Evolutionary conservation across 2,797 vertebrate species (phyloP).

Genomic region (Clarias laeviceps): DNA sequence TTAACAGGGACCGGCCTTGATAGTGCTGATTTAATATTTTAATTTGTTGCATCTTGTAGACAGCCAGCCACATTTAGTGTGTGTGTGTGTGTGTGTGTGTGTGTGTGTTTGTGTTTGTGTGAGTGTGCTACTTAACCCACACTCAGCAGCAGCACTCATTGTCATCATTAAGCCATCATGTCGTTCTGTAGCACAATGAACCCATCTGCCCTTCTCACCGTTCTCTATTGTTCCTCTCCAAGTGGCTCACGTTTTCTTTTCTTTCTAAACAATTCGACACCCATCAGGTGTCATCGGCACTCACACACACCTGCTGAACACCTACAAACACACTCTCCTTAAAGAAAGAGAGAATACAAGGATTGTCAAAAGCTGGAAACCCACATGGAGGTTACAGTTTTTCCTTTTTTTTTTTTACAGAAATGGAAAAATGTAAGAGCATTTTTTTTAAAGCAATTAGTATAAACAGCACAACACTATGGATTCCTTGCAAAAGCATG

Average conservation of each 20-base stretch:
- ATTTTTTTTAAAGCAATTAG: no score
- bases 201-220: conserved; percentile 21
- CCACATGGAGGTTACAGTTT: neutral
- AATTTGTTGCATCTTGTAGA: neutral
- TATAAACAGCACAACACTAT: no score
- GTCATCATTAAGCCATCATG: conserved; percentile 6
- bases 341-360: neutral
- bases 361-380: conserved; percentile 20
- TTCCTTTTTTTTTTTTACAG: no score
- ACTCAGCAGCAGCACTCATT: conserved; percentile 1
- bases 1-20: neutral
- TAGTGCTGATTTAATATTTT: neutral
- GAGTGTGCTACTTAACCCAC: neutral
- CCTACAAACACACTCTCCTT: conserved; percentile 1
- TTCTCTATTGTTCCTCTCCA: conserved; percentile 17
- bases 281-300: conserved; percentile 1
- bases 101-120: neutral
- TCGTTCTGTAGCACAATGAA: conserved; percentile 31
- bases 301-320: conserved; percentile 8
- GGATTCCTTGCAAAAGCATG: no score
- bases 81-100: conserved; percentile 17
- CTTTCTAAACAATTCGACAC: conserved; percentile 7
- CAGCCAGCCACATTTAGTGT: no score
- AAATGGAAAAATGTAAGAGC: no score
- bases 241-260: conserved; percentile 14